Evolutionary conservation across 1,140 invertebrate genomes (phyloP).

Genomic region (Holcopasites calliopsidis): DNA sequence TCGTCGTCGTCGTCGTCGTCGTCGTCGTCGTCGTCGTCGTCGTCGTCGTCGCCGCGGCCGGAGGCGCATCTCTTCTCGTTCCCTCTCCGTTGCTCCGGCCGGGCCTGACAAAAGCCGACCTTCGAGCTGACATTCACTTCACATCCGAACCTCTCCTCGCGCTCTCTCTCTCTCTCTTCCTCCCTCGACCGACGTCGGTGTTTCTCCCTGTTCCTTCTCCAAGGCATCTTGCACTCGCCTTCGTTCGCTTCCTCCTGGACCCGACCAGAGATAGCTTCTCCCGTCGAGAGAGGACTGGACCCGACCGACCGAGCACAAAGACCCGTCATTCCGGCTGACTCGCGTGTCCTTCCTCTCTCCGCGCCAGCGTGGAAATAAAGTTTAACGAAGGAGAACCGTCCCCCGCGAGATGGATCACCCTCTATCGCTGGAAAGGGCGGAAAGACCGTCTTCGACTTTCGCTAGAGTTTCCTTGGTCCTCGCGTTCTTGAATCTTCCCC

Average conservation of each 20-base stretch:
- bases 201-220: neutral
- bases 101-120: slow-evolving; percentile 78
- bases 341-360: slow-evolving; percentile 58
- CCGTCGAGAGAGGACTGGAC: slow-evolving; percentile 43
- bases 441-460: neutral
- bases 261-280: slow-evolving; percentile 40
- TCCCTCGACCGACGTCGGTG: slow-evolving; percentile 26
- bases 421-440: slow-evolving; percentile 8
- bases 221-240: slow-evolving; percentile 50
- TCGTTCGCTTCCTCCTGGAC: slow-evolving; percentile 37
- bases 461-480: too few relatives aligned
- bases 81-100: slow-evolving; percentile 3
- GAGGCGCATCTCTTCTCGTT: neutral
- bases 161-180: slow-evolving; percentile 18
- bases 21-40: neutral
- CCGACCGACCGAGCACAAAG: slow-evolving; percentile 66
- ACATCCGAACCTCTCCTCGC: slow-evolving; percentile 42
- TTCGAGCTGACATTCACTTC: slow-evolving; percentile 79
- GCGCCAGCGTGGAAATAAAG: slow-evolving; percentile 29
- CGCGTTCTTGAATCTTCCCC: neutral
- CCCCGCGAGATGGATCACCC: slow-evolving; percentile 1
- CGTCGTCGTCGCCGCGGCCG: neutral
- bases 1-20: slow-evolving; percentile 3
- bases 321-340: slow-evolving; percentile 69
- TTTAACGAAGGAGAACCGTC: slow-evolving; percentile 41